Conservation (phyloP, 2,113 vertebrate genomes). For the Ciconia maguari region DNA sequence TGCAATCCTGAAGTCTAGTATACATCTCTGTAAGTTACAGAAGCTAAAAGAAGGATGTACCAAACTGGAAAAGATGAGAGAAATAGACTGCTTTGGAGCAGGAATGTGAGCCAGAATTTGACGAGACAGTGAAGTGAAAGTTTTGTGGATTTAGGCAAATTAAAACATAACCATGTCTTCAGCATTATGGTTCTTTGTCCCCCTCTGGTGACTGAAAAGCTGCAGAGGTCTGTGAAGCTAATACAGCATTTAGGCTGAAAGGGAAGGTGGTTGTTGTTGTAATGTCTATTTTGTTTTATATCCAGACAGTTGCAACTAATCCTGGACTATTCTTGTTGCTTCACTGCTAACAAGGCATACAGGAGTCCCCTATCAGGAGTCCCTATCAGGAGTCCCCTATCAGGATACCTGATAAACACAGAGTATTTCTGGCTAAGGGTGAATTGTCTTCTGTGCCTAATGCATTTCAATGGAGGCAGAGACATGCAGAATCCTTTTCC, state of each 20-base stretch:
- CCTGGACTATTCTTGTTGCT: not conserved
- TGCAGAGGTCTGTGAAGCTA: not conserved
- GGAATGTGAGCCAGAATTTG: not conserved
- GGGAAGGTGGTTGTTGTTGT: not conserved
- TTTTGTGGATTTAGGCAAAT: not conserved
- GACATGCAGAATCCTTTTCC: not conserved
- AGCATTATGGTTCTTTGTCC: conserved; percentile 15
- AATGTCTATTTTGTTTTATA: not conserved
- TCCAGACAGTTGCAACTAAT: not conserved
- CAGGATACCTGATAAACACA: not conserved
- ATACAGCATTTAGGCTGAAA: not conserved
- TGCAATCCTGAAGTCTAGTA: not conserved
- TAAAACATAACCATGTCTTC: not conserved
- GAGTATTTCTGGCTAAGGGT: not conserved
- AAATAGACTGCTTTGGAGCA: not conserved
- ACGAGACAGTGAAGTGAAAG: not conserved
- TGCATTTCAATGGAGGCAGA: not conserved
- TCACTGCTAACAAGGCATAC: not conserved
- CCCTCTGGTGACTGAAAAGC: conserved; percentile 38
- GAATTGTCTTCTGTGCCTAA: not conserved
- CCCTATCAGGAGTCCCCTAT: not conserved
- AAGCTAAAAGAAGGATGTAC: not conserved
- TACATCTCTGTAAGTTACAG: not conserved
- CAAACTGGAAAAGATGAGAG: not conserved
- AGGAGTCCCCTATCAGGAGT: not conserved